Conservation (phyloP, 2,888 invertebrate species). For the Cynaeus angustus region DNA sequence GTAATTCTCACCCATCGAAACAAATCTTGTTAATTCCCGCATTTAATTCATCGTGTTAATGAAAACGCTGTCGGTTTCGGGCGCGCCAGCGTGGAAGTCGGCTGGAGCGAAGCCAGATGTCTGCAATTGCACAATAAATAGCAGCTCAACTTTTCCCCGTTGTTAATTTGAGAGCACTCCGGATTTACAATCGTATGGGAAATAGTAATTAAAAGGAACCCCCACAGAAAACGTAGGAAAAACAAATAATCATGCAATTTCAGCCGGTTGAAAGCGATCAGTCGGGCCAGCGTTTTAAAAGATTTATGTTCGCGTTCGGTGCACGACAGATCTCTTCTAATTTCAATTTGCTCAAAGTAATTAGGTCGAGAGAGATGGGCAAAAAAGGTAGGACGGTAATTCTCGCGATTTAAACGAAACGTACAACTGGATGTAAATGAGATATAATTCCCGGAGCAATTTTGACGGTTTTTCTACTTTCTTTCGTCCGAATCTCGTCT, state of each 20-base stretch:
- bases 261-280: too few relatives aligned
- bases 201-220: constrained; percentile 18
- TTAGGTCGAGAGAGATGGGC: constrained; percentile 22
- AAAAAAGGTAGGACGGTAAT: constrained; percentile 25
- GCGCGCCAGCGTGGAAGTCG: constrained; percentile 17
- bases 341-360: constrained; percentile 33
- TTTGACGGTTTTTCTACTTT: constrained; percentile 24
- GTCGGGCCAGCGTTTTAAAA: neutral
- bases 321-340: constrained; percentile 12
- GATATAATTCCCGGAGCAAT: constrained; percentile 16
- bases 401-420: constrained; percentile 20
- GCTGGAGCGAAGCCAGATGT: constrained; percentile 32
- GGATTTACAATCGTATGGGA: constrained; percentile 23
- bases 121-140: constrained; percentile 41
- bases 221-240: neutral
- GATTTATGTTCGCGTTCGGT: neutral
- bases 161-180: constrained; percentile 20
- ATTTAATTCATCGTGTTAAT: constrained; percentile 31
- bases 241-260: neutral
- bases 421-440: constrained; percentile 26
- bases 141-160: constrained; percentile 11
- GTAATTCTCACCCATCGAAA: constrained; percentile 21
- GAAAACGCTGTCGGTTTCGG: constrained; percentile 14
- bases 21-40: constrained; percentile 23
- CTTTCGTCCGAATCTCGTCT: neutral